Percentiles rank a stretch among this genome's conserved stretches.
These are phyloP conservation scores for Alloscopus bannaensis DNA, from an alignment of 2,888 invertebrate species.

Conservation along the genomic window DNA sequence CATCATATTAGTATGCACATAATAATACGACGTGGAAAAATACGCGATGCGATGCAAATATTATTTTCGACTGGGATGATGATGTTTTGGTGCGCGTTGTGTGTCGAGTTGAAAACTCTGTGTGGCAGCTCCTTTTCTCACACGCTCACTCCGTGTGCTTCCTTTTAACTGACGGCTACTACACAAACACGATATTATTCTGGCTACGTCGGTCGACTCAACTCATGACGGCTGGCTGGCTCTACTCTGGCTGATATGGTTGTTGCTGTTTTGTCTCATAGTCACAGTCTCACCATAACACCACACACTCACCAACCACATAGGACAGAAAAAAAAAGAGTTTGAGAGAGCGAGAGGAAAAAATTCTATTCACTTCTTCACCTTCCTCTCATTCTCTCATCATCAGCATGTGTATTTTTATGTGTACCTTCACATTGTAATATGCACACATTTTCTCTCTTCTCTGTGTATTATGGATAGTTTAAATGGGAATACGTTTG, in stretches of 20 bases:
- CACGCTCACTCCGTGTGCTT: background rate
- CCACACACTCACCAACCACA: background rate
- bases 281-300: background rate
- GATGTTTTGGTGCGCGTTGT: no score
- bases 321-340: background rate
- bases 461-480: background rate
- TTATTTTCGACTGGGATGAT: background rate
- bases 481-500: background rate
- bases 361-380: background rate
- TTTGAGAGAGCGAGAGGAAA: background rate
- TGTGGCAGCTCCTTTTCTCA: no score
- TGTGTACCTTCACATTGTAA: no score
- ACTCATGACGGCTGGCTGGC: slow-evolving; percentile 2
- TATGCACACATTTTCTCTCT: no score
- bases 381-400: background rate
- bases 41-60: no score
- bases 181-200: background rate
- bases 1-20: background rate
- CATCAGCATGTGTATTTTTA: background rate
- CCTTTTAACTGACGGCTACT: background rate
- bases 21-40: background rate
- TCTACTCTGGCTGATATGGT: no score
- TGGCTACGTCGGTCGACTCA: slow-evolving; percentile 8
- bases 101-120: background rate
- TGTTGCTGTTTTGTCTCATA: slow-evolving; percentile 9